Conservation (phyloP, 2,888 invertebrate species). For the Drosophila atroscutellata region DNA sequence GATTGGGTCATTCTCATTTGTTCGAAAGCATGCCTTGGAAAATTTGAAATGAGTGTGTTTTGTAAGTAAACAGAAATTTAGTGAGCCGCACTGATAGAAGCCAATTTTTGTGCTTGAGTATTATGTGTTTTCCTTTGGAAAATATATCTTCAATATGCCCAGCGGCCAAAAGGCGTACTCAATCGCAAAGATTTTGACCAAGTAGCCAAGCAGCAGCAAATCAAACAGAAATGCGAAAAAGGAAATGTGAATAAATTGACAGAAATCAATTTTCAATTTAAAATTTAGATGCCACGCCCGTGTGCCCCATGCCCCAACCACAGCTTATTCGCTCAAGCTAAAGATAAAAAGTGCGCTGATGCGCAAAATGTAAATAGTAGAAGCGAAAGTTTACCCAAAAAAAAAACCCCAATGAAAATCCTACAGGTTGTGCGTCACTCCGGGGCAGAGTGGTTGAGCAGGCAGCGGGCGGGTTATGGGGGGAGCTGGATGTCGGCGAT, state of each 20-base stretch:
- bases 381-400: conserved; percentile 52
- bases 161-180: conserved; percentile 46
- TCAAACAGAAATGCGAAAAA: conserved; percentile 35
- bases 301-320: conserved; percentile 3
- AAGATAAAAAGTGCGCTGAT: conserved; percentile 70
- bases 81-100: conserved; percentile 52
- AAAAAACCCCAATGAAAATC: conserved; percentile 40
- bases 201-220: conserved; percentile 34
- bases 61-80: conserved; percentile 48
- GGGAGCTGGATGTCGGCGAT: conserved; percentile 16
- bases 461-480: not conserved
- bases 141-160: conserved; percentile 47
- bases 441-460: not conserved
- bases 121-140: not conserved
- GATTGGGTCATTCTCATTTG: not conserved
- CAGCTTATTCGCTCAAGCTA: conserved; percentile 26
- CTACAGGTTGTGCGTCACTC: conserved; percentile 60
- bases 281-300: conserved; percentile 63
- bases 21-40: not conserved
- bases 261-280: conserved; percentile 79
- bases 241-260: conserved; percentile 48
- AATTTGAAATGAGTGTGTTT: conserved; percentile 3
- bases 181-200: conserved; percentile 58
- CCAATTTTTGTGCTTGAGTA: not conserved
- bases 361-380: conserved; percentile 76